A percentile compares a stretch with the other conserved stretches of the same genome.
phyloP scores from a whole-genome alignment of 2,113 vertebrate genomes.

The Sinocyclocheilus grahami region DNA sequence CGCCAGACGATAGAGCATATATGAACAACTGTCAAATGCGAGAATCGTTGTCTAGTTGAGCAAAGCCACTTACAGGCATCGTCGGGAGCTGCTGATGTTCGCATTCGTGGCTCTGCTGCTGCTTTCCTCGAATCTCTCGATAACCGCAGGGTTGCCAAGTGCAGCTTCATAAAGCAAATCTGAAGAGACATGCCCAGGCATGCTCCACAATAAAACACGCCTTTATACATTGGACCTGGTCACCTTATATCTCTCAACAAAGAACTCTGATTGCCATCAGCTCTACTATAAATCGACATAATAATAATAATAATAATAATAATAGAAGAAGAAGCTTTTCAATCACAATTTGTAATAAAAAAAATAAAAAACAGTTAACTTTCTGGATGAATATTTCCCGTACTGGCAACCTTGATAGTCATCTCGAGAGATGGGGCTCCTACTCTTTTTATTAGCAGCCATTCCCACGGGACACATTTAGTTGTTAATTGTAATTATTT shows the following conservation, averaged over 20 bases:
- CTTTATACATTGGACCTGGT: background rate
- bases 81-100: slow-evolving; percentile 9
- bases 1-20: too few species aligned
- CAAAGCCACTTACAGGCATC: slow-evolving; percentile 58
- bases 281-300: too few species aligned
- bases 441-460: too few species aligned
- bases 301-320: too few species aligned
- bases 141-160: slow-evolving; percentile 45
- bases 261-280: background rate
- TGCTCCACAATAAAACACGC: slow-evolving; percentile 32
- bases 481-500: background rate
- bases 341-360: too few species aligned
- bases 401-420: slow-evolving; percentile 37
- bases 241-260: background rate
- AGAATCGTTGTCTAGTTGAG: background rate
- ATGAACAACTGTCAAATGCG: background rate
- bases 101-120: slow-evolving; percentile 23
- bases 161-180: slow-evolving; percentile 13
- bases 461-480: background rate
- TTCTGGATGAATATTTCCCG: background rate
- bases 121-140: slow-evolving; percentile 17
- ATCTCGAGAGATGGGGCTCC: too few species aligned
- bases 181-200: slow-evolving; percentile 47
- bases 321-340: too few species aligned
- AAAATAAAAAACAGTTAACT: too few species aligned